phyloP scores from a whole-genome alignment of 2,888 invertebrate genomes.

The Thymelicus lineola region DNA sequence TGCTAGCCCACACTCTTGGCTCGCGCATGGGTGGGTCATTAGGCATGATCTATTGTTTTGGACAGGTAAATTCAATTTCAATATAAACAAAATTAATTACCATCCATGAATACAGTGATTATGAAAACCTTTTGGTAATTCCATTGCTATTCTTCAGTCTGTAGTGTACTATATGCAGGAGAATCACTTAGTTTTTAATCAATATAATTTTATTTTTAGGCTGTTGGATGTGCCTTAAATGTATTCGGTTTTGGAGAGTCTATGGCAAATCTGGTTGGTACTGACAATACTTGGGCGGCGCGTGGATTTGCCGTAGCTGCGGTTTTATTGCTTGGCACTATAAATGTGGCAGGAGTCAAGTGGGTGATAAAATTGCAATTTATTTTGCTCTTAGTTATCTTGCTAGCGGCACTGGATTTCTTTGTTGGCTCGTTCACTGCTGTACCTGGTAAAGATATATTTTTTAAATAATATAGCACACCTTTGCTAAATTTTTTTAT shows the following conservation, averaged over 20 bases:
- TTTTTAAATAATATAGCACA: background rate
- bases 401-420: constrained; percentile 96
- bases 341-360: constrained; percentile 98
- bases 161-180: too few species aligned
- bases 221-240: constrained; percentile 97
- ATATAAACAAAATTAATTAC: background rate
- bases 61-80: constrained; percentile 88
- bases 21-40: constrained; percentile 97
- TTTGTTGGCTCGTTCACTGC: constrained; percentile 95
- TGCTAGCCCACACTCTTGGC: constrained; percentile 97
- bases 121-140: too few species aligned
- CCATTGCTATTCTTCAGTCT: too few species aligned
- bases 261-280: constrained; percentile 93
- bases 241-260: constrained; percentile 99
- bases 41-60: constrained; percentile 97
- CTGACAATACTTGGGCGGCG: constrained; percentile 91
- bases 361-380: constrained; percentile 99
- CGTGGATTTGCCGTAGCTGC: constrained; percentile 95
- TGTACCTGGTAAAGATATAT: constrained; percentile 86
- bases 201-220: constrained; percentile 80
- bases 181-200: too few species aligned
- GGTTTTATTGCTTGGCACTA: constrained; percentile 93
- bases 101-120: too few species aligned
- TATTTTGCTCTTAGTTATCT: constrained; percentile 92
- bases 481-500: too few species aligned